Base-by-base conservation (phyloP, 2,113 vertebrate genomes). In the Pelecanus crispus region DNA sequence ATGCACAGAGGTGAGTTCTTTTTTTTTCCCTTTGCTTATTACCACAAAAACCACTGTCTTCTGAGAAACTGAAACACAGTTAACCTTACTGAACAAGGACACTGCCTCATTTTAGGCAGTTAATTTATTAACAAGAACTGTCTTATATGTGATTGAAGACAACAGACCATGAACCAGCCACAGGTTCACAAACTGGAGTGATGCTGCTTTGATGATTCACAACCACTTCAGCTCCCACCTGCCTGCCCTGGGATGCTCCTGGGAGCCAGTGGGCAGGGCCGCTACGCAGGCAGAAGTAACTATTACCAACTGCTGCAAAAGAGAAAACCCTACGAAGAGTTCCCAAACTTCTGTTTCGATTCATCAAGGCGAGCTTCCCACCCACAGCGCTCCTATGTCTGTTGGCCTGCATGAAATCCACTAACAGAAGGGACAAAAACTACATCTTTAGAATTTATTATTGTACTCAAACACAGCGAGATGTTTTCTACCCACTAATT, bases 91-190 rank as follows among this genome's bases (percentile, higher is more conserved):
- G 40, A 45, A 0, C 29, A 3, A 31, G 38, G 40, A 19, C 14
- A 6, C 29, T 21, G 11, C 22, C n/a, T 65, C 7, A 2, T 72
- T 79, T 25, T 28, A 26, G 56, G 50, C 19, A 55, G 40, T 5
- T 20, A 20, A 49, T 44, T 19, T 5, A 47, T 32, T 81, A 44
- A 11, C 20, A 47, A 73, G 29, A 70, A 29, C 22, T 22, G 10
- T 13, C 65, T 65, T 84, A 28, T 25, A 12, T 16, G 17, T 0
- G 2, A 7, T 0, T 40, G 40, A 50, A 59, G 74, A 17, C 28
- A 45, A 34, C 38, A 73, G 38, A 32, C 20, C 15, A 14, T 3
- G 25, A 85, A 53, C 3, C 38, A 85, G 53, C 16, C 9, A 34
- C 7, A 49, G 38, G n/a, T 40, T 67, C 47, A 36, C 45, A 22